Conservation (phyloP, 2,113 vertebrate genomes). For the Ptychochromis oligacanthus region DNA sequence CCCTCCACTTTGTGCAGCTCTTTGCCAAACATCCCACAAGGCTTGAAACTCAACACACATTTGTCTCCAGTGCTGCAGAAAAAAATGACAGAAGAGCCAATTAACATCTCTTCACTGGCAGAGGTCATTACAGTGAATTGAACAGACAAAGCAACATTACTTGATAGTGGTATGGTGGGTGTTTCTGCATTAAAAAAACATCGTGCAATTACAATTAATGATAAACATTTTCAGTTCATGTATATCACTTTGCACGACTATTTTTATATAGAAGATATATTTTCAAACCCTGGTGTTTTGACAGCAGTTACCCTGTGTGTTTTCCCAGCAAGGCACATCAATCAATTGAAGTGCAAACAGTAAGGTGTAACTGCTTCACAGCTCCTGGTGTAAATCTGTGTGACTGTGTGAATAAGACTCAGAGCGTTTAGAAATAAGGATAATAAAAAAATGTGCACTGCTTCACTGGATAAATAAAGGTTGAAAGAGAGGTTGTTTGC, state of each 20-base stretch:
- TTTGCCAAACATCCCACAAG: conserved; percentile 72
- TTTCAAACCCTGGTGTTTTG: background rate
- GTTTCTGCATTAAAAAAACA: background rate
- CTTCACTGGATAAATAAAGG: conserved; percentile 21
- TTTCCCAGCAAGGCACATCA: background rate
- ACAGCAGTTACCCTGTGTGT: background rate
- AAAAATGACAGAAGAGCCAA: conserved; percentile 16
- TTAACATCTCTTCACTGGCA: background rate
- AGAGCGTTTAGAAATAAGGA: background rate
- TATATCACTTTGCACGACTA: background rate
- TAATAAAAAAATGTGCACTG: background rate
- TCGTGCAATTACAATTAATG: background rate
- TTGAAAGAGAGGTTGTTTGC: conserved; percentile 4
- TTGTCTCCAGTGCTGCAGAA: conserved; percentile 83
- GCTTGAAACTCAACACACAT: conserved; percentile 71
- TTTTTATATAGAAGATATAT: background rate
- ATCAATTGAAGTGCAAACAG: background rate
- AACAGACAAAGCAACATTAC: background rate
- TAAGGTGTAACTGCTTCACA: background rate
- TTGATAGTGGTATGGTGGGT: background rate
- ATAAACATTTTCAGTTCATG: background rate
- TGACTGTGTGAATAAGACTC: background rate
- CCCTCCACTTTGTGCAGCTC: conserved; percentile 72
- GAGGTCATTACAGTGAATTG: background rate
- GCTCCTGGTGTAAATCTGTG: conserved; percentile 18